Conservation (phyloP, 1,140 invertebrate genomes). For the Dolichoris vasculosae region DNA sequence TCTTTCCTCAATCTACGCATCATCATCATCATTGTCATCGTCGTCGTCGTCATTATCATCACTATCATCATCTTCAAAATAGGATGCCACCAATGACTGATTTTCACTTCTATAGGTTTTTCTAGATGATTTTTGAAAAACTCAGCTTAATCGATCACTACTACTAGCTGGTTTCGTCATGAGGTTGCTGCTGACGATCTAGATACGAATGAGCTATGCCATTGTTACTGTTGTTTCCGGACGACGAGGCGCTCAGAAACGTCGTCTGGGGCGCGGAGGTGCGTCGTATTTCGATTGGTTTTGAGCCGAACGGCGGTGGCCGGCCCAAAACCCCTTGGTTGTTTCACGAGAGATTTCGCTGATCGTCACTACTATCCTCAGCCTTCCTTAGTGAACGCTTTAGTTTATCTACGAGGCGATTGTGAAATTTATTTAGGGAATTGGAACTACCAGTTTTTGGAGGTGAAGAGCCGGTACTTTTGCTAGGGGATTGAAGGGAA, state of each 20-base stretch:
- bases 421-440: conserved; percentile 89
- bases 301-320: conserved; percentile 68
- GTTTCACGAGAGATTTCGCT: conserved; percentile 73
- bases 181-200: conserved; percentile 50
- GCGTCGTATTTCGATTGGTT: conserved; percentile 70
- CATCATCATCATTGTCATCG: conserved; percentile 30
- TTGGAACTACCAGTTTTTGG: conserved; percentile 76
- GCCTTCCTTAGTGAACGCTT: conserved; percentile 82
- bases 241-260: conserved; percentile 16
- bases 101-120: too few relatives aligned
- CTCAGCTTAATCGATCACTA: neutral
- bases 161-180: conserved; percentile 19
- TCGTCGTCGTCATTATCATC: neutral
- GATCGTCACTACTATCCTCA: conserved; percentile 77
- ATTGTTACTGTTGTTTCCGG: conserved; percentile 15
- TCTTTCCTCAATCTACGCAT: conserved; percentile 11
- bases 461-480: conserved; percentile 78
- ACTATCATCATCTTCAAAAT: neutral
- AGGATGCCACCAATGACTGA: neutral
- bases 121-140: neutral
- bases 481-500: conserved; percentile 79
- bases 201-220: conserved; percentile 61
- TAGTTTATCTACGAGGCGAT: conserved; percentile 87
- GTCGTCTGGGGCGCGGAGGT: conserved; percentile 66
- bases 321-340: conserved; percentile 70